Base-by-base conservation (phyloP, 2,797 vertebrate species). In the Amazona ochrocephala region DNA sequence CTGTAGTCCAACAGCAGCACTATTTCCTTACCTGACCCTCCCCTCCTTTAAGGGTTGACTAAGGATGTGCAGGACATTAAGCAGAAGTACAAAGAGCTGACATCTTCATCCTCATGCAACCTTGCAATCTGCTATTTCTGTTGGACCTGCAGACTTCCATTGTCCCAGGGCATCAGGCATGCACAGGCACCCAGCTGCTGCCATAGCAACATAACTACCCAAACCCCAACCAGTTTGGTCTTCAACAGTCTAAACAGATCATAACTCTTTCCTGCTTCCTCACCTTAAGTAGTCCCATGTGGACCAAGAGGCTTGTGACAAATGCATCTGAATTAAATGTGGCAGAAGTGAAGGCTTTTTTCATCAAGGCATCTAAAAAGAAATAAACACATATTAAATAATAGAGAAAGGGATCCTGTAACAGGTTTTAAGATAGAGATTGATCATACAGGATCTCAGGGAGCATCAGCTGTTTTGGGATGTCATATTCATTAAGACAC, bases 201-300 rank as follows among this genome's bases (percentile, higher is more conserved):
- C 88, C 92, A 95, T 84, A 54, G 89, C 60, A 97, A 95, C 70
- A 12, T 88, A 91, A 92, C 95, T 87, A 85, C 88, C 72, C 65
- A n/a, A 84, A 95, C 47, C 37, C 78, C 87, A 87, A 54, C 42
- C 62, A 44, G 68, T 65, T 66, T 78, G 64, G 62, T 85, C 68
- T 85, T 74, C 60, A 65, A 47, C n/a, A 79, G 78, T 50, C 56
- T 61, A 80, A 93, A 76, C 27, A 90, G 82, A 75, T 73, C 41
- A 47, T 44, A 56, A 87, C 79, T 22, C 20, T 29, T 89, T 54
- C 73, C 65, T 48, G 29, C 44, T 20, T 83, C 44, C 95, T 81
- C 94, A 99, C 99, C 99, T 99, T 99, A 66, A 99, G 98, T 22
- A 99, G 98, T 50, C 99, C 99, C 90, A 99, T 98, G 95, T 99